Evolutionary conservation across 2,113 vertebrate species (phyloP).

Genomic region (Crotalus tigris): DNA sequence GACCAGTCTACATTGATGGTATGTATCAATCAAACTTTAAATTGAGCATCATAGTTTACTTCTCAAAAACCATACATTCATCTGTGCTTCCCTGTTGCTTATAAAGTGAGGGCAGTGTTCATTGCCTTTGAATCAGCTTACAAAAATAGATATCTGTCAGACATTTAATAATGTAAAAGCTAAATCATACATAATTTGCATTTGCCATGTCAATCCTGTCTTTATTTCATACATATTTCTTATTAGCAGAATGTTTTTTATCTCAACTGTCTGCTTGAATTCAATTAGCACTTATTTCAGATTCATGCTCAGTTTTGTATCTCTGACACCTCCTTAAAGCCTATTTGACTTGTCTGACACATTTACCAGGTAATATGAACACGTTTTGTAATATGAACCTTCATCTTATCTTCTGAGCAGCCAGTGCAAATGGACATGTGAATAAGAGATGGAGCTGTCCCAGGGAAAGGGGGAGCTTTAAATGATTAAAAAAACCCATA

Average conservation of each 20-base stretch:
- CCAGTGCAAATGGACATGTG: conserved; percentile 1
- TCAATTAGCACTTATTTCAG: conserved; percentile 48
- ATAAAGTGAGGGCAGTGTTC: not conserved
- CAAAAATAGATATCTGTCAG: conserved; percentile 17
- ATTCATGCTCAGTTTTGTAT: conserved; percentile 38
- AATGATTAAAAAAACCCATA: conserved; percentile 11
- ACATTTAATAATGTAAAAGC: conserved; percentile 8
- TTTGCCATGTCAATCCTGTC: not conserved
- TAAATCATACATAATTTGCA: not conserved
- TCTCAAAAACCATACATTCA: not conserved
- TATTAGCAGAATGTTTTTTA: conserved; percentile 30
- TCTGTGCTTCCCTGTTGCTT: not conserved
- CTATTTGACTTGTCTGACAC: conserved; percentile 46
- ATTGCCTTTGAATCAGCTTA: not conserved
- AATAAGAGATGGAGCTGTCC: conserved; percentile 27
- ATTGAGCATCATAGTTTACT: not conserved
- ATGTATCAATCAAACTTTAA: not conserved
- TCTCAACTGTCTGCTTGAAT: conserved; percentile 34
- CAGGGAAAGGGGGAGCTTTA: conserved; percentile 25
- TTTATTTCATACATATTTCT: conserved; percentile 15
- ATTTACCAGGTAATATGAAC: conserved; percentile 33
- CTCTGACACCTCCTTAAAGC: conserved; percentile 44
- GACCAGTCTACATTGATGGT: not conserved
- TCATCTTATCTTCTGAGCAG: conserved; percentile 18
- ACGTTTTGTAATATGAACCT: conserved; percentile 17